Conservation (phyloP, 2,888 invertebrate species). For the Cosmopolites sordidus region DNA sequence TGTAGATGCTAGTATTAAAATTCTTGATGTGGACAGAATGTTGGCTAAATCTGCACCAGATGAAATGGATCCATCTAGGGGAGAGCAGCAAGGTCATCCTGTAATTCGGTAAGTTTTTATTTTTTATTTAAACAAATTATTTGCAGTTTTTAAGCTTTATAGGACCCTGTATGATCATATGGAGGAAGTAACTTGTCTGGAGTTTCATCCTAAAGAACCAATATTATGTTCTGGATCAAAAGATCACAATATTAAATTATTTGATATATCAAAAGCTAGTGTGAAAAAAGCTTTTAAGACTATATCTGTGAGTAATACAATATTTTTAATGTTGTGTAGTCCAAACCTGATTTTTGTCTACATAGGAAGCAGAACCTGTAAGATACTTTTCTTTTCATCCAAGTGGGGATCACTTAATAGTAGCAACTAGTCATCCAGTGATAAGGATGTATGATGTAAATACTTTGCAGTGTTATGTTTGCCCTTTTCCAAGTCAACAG, state of each 20-base stretch:
- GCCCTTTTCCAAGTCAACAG: conserved; percentile 81
- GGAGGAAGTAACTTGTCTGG: conserved; percentile 94
- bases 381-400: conserved; percentile 92
- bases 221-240: conserved; percentile 92
- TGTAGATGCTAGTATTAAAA: conserved; percentile 98
- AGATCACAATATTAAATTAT: conserved; percentile 92
- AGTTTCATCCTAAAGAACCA: conserved; percentile 94
- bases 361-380: conserved; percentile 86
- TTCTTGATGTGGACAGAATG: conserved; percentile 98
- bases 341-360: too few species aligned
- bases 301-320: conserved; percentile 62
- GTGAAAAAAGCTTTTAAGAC: conserved; percentile 97
- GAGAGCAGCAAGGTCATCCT: conserved; percentile 93
- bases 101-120: conserved; percentile 61
- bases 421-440: conserved; percentile 88
- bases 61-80: conserved; percentile 75
- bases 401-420: conserved; percentile 88
- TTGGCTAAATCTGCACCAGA: conserved; percentile 95
- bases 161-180: conserved; percentile 95
- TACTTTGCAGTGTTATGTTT: conserved; percentile 93
- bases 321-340: not conserved
- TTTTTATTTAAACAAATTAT: not conserved
- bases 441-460: conserved; percentile 91
- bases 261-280: conserved; percentile 97
- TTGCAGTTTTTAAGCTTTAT: not conserved